Base-by-base conservation (phyloP, 2,797 vertebrate species). In the Fringilla coelebs region DNA sequence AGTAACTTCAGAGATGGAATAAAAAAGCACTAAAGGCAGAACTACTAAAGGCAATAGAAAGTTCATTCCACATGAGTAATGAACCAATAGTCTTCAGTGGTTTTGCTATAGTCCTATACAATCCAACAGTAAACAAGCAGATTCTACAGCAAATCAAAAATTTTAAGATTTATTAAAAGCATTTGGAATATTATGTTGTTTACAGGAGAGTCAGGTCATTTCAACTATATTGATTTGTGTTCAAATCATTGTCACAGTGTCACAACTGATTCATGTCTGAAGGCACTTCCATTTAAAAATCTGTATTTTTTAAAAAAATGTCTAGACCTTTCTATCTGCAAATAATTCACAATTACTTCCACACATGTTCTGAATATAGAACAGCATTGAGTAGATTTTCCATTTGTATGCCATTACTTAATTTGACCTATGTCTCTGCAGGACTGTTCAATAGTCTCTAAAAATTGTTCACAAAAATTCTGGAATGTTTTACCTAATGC, bases 281-380 rank as follows among this genome's bases (percentile, higher is more conserved):
- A 87, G 49, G 57, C 21, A 75, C 79, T 97, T 91, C n/a, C 26
- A 52, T 89, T 78, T 86, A 57, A 89, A 91, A 91, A 65, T 10
- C 25, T 36, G 79, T 22, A 12, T 72, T 61, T 68, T 73, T 52
- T 2, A 1, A 32, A 67, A 78, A 83, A 61, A 10, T 49, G 41
- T 87, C 61, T 49, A 68, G 63, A 57, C 62, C 22, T 32, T 57
- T 83, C 40, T 86, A 24, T 52, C 48, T 54, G 19, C 31, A 85
- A 48, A 88, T 91, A 73, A 49, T 78, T 83, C 71, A 71, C 52
- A 81, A 88, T 88, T 94, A 68, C 46, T 91, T 80, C 28, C 90
- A 62, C 34, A 41, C 28, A 11, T 25, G 2, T 81, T 32, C 25
- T 66, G 80, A 31, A 52, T 88, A 68, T 40, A 55, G 25, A 94